Percentiles rank a stretch among this genome's conserved stretches.
phyloP scores from a whole-genome alignment of 2,888 invertebrate genomes.

The Chrysolina americana region DNA sequence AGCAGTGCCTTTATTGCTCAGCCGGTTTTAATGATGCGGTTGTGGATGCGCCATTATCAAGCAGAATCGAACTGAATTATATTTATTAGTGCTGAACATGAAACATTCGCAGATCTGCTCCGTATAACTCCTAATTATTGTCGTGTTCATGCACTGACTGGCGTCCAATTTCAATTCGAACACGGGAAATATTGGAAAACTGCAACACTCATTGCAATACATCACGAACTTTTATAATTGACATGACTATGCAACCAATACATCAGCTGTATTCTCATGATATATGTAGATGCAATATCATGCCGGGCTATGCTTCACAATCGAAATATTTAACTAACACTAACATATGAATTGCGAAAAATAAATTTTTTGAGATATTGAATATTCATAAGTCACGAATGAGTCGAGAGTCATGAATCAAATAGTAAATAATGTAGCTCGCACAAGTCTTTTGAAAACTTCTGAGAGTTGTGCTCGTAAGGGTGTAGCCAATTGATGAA shows the following conservation, averaged over 20 bases:
- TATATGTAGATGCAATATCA: neutral
- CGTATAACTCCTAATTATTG: constrained; percentile 37
- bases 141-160: constrained; percentile 43
- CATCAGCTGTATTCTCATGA: neutral
- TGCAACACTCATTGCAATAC: constrained; percentile 46
- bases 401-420: too few relatives aligned
- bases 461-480: too few relatives aligned
- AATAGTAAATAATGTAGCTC: too few relatives aligned
- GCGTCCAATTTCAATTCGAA: constrained; percentile 45
- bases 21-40: constrained; percentile 31
- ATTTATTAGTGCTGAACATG: constrained; percentile 37
- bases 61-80: constrained; percentile 28
- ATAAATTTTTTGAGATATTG: too few relatives aligned
- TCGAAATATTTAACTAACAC: too few relatives aligned
- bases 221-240: constrained; percentile 41
- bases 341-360: too few relatives aligned
- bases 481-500: too few relatives aligned
- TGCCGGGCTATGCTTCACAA: too few relatives aligned
- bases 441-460: too few relatives aligned
- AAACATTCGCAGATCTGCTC: constrained; percentile 33
- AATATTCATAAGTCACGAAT: too few relatives aligned
- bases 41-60: constrained; percentile 28
- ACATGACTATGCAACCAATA: neutral
- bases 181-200: constrained; percentile 44
- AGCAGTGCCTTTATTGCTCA: constrained; percentile 19